phyloP scores from a whole-genome alignment of 2,888 invertebrate species.

The Caenorhabditis zanzibari region DNA sequence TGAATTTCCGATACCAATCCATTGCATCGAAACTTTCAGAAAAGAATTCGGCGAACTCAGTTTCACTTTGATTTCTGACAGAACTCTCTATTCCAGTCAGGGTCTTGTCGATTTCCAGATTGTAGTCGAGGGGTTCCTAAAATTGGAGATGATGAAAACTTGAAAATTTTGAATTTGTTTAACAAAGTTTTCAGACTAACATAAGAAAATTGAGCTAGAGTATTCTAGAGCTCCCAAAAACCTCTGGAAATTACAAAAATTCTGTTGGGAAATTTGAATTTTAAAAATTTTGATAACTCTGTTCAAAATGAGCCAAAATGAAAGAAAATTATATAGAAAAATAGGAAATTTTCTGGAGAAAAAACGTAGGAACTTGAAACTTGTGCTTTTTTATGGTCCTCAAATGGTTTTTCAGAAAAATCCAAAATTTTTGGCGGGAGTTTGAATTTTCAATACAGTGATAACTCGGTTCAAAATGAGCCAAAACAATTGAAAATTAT shows the following conservation, averaged over 20 bases:
- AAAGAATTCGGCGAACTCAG: slow-evolving; percentile 23
- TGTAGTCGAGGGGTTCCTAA: slow-evolving; percentile 47
- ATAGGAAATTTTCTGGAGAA: background rate
- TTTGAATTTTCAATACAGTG: background rate
- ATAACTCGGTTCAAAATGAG: background rate
- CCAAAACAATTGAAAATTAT: too few relatives aligned
- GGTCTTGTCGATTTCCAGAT: slow-evolving; percentile 31
- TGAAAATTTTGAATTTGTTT: too few relatives aligned
- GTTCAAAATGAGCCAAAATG: background rate
- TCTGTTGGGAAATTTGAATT: too few relatives aligned
- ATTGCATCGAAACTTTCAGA: slow-evolving; percentile 42
- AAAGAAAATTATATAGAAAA: background rate
- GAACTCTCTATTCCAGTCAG: slow-evolving; percentile 33
- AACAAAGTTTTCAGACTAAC: too few relatives aligned
- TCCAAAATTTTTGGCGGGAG: slow-evolving; percentile 38
- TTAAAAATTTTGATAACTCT: too few relatives aligned
- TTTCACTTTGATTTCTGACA: slow-evolving; percentile 42
- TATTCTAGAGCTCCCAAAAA: too few relatives aligned
- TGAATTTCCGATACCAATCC: slow-evolving; percentile 56
- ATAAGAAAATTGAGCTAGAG: too few relatives aligned
- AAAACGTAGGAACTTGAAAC: too few relatives aligned
- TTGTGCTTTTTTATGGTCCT: too few relatives aligned
- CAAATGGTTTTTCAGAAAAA: too few relatives aligned
- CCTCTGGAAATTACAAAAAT: too few relatives aligned
- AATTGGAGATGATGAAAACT: too few relatives aligned